Evolutionary conservation across 2,888 invertebrate genomes (phyloP), one percentile per base, ranked within the genome.

Genomic region (Eremobia ochroleuca): DNA sequence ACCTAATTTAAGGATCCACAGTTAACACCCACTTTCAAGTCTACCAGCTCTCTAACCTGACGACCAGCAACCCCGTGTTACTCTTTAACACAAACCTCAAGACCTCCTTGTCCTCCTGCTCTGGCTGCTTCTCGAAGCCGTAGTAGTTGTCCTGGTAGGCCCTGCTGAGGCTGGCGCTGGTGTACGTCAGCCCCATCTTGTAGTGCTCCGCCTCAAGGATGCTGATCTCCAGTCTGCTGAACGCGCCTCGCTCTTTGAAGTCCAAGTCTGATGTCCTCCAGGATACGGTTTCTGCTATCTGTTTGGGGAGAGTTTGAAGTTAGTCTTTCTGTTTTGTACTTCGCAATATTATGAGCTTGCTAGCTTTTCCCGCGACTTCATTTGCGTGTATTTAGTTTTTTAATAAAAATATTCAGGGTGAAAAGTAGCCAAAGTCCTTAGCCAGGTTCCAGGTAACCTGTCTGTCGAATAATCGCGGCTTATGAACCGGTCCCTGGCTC

Each of bases 251-350:
- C 87, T 96, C 96, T 62, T 94, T 95, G 92, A 94, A 96, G 89
- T 96, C 96, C 85, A 91, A 85, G 40, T 96, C 96, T 4, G 94
- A 90, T 1, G 92, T 89, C 31, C 89, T 88, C 90, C 93, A 92
- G 21, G 96, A 93, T 1, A 96, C 88, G 0, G 95, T 94, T 86
- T 96, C 96, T n/a, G 95, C 96, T 85, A 96, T 96, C 96, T 96
- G 91, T 65, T 34, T 25, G 11, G 25, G 25, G 11, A 34, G 25
- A 34, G 61, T 25, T 61, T 61, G 3, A 59, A 59, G 59, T 31
- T 31, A 59, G 8, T 8, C 8, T 55, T 55, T 58, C 2, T 58
- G 28, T 58, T 6, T 58, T 28, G 5, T 28, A 28, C 15, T 58
- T 58, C 6, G 15, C 58, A 58, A 15, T n/a, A n/a, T 28, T 59